Conservation (phyloP, 2,113 vertebrate species). For the Esox niger region DNA sequence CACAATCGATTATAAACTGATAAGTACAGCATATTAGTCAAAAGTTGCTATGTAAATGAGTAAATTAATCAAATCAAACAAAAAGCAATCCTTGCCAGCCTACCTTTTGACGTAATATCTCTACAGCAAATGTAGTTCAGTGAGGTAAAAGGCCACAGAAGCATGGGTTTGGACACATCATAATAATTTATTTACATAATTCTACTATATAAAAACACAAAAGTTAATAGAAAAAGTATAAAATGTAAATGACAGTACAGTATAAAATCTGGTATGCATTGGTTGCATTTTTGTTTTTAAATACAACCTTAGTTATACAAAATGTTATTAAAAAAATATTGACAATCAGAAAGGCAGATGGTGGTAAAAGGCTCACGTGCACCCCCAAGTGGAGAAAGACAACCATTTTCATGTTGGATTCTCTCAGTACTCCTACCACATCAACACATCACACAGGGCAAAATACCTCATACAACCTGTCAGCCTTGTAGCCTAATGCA, state of each 20-base stretch:
- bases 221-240: constrained; percentile 6
- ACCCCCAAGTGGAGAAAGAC: constrained; percentile 4
- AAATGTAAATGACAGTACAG: background rate
- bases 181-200: constrained; percentile 4
- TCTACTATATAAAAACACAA: constrained; percentile 7
- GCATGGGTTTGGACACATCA: background rate
- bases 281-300: constrained; percentile 5
- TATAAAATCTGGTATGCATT: constrained; percentile 10
- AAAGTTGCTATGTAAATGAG: background rate
- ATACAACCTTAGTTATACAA: background rate
- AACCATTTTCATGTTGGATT: background rate
- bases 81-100: background rate
- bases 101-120: background rate
- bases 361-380: background rate
- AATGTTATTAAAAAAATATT: background rate
- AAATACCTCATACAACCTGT: background rate
- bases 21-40: background rate
- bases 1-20: background rate
- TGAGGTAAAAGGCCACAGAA: background rate
- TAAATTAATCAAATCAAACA: background rate
- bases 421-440: background rate
- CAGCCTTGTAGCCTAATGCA: background rate
- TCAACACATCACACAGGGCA: background rate
- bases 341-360: background rate
- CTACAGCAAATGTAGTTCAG: background rate